Percentiles rank a stretch among this genome's conserved stretches.
phyloP scores from a whole-genome alignment of 2,113 vertebrate species.

The Alexandromys fortis region DNA sequence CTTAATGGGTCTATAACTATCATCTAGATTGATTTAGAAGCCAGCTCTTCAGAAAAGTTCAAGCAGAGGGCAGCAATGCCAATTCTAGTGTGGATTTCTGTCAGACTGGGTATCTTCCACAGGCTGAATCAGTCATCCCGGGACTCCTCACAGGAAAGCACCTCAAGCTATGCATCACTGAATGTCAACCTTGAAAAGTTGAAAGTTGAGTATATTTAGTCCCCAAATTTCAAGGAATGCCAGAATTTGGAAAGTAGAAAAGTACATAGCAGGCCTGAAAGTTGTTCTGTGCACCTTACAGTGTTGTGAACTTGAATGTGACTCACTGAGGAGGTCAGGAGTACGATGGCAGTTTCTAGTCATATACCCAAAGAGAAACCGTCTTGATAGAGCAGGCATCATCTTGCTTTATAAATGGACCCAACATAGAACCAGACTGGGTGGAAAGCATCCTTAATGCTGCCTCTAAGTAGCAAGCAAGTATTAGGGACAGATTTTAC shows the following conservation, averaged over 20 bases:
- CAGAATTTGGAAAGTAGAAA: slow-evolving; percentile 10
- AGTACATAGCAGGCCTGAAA: neutral
- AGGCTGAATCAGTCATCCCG: neutral
- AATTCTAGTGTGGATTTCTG: neutral
- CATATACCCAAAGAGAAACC: neutral
- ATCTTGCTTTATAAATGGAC: neutral
- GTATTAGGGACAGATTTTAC: neutral
- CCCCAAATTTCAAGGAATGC: slow-evolving; percentile 6
- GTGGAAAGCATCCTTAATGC: neutral
- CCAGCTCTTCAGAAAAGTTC: neutral
- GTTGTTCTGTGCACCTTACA: neutral
- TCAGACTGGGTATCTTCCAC: neutral
- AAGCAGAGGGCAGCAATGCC: neutral
- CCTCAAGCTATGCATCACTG: neutral
- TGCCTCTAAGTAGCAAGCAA: neutral
- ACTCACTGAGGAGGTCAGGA: neutral
- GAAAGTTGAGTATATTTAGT: neutral
- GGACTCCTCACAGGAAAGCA: neutral
- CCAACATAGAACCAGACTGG: neutral
- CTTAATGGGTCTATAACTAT: neutral
- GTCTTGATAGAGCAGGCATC: neutral
- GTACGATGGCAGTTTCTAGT: neutral
- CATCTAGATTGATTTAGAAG: neutral
- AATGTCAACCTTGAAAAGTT: neutral
- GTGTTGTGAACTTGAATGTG: neutral